phyloP scores from a whole-genome alignment of 2,113 vertebrate genomes.

The Paraplagusia blochii region DNA sequence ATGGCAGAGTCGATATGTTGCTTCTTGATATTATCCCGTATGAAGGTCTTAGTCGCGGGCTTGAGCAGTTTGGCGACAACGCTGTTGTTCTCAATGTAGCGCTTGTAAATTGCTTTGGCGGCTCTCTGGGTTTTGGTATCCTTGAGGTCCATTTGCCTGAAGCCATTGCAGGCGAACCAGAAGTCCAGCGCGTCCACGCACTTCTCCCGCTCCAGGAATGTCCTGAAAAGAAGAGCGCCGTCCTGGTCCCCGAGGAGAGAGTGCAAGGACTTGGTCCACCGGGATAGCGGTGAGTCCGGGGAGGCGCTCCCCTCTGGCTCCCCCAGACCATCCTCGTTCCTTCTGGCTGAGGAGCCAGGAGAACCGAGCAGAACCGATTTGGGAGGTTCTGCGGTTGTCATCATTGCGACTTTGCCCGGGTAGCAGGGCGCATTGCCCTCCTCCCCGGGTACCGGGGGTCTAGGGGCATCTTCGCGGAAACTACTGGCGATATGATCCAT shows the following conservation, averaged over 20 bases:
- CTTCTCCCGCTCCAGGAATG: constrained; percentile 92
- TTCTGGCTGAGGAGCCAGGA: constrained; percentile 79
- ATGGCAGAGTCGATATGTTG: constrained; percentile 95
- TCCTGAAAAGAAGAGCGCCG: constrained; percentile 93
- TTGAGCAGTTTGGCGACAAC: constrained; percentile 93
- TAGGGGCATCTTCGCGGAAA: constrained; percentile 96
- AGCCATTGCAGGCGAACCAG: constrained; percentile 99
- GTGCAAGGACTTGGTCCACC: constrained; percentile 96
- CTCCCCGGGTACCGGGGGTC: constrained; percentile 95
- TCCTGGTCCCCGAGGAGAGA: constrained; percentile 95
- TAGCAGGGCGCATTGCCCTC: constrained; percentile 89
- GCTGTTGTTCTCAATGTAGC: constrained; percentile 95
- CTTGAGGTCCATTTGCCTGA: constrained; percentile 97
- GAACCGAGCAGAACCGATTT: constrained; percentile 63
- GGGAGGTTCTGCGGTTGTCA: constrained; percentile 80
- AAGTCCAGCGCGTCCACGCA: constrained; percentile 96
- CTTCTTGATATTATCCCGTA: constrained; percentile 91
- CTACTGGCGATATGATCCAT: constrained; percentile 86
- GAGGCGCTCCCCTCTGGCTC: constrained; percentile 96
- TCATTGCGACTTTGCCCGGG: constrained; percentile 70
- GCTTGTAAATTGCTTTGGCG: constrained; percentile 97
- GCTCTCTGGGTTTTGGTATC: constrained; percentile 93
- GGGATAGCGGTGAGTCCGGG: constrained; percentile 88
- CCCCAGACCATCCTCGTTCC: constrained; percentile 91
- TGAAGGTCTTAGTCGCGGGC: constrained; percentile 91